Percentiles rank a stretch among this genome's conserved stretches.
Evolutionary conservation across 2,113 vertebrate genomes (phyloP).

Genomic region (Hystrix brachyura): DNA sequence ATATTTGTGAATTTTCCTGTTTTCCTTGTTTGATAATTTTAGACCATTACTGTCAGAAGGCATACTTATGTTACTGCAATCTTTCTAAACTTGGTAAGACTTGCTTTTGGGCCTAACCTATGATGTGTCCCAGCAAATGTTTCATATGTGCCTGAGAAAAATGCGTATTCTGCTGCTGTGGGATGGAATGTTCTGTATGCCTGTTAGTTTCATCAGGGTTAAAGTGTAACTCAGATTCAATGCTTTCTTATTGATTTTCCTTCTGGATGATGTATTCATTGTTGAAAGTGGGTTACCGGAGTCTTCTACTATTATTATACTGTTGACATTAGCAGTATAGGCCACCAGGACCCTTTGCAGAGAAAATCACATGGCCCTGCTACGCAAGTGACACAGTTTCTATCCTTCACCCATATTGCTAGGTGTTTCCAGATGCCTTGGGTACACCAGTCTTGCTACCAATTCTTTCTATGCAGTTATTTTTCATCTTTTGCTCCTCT

Average conservation of each 20-base stretch:
- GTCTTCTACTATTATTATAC: not conserved
- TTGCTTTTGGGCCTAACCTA: not conserved
- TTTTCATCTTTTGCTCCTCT: not conserved
- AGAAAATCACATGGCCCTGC: not conserved
- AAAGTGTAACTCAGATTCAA: not conserved
- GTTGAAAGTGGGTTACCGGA: not conserved
- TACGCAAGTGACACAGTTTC: not conserved
- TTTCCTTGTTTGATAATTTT: not conserved
- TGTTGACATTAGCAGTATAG: not conserved
- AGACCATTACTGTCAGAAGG: not conserved
- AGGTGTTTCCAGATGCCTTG: not conserved
- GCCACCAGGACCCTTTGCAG: not conserved
- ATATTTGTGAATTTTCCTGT: not conserved
- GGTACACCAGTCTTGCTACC: not conserved
- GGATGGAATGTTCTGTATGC: not conserved
- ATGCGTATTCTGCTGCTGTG: not conserved
- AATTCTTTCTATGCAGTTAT: not conserved
- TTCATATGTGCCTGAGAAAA: not conserved
- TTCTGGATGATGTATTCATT: not conserved
- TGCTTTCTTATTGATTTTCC: not conserved
- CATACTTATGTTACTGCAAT: not conserved
- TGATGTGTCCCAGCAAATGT: not conserved
- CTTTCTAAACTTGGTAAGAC: not conserved
- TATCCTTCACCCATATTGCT: not conserved
- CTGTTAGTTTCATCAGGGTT: not conserved